Conservation (phyloP, 1,140 invertebrate genomes). For the Lanistes nyassanus region DNA sequence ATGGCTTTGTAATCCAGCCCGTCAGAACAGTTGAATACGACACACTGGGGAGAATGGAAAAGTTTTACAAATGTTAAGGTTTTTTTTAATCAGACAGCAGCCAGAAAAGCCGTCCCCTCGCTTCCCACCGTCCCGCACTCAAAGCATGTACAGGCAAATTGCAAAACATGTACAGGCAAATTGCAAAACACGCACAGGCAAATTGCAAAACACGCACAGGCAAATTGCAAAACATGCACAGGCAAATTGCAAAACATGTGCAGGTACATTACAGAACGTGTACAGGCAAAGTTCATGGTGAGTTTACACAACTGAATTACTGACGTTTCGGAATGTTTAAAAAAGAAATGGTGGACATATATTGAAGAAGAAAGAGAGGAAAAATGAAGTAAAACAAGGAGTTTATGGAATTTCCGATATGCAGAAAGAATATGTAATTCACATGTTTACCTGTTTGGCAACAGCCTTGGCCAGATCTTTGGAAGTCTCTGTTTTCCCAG, state of each 20-base stretch:
- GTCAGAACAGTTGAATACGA: conserved; percentile 69
- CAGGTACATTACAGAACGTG: no score
- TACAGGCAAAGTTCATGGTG: no score
- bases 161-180: no score
- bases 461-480: conserved; percentile 69
- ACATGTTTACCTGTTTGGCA: conserved; percentile 63
- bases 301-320: no score
- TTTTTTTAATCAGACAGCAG: no score
- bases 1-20: conserved; percentile 68
- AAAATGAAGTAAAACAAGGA: background rate
- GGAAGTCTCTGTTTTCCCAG: conserved; percentile 68
- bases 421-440: no score
- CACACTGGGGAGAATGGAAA: conserved; percentile 66
- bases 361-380: background rate
- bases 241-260: no score
- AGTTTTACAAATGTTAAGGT: no score
- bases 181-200: background rate
- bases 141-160: no score
- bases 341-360: background rate
- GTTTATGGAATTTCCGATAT: background rate
- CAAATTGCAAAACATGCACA: background rate
- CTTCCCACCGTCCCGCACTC: no score
- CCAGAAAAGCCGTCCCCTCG: no score
- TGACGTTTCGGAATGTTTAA: background rate
- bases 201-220: background rate